Evolutionary conservation across 2,888 invertebrate species (phyloP).

Genomic region (Caenorhabditis imperialis): DNA sequence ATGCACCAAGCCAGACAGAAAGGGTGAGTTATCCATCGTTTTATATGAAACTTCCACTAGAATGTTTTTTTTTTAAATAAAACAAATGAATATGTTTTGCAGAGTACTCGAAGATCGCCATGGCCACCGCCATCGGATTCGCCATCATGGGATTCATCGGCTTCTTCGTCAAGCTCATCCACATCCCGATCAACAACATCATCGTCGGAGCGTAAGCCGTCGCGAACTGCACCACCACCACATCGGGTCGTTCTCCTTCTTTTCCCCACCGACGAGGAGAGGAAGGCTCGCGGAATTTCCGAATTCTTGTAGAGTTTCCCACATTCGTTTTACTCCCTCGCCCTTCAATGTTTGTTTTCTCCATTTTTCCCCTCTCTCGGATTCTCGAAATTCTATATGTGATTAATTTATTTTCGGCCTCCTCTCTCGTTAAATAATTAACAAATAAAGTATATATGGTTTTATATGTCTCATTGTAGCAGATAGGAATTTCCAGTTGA

Average conservation of each 20-base stretch:
- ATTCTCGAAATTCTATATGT: conserved; percentile 35
- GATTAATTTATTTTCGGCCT: conserved; percentile 36
- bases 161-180: conserved; percentile 99
- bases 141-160: conserved; percentile 99
- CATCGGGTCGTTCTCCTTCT: conserved; percentile 41
- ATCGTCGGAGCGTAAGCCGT: conserved; percentile 80
- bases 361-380: not conserved
- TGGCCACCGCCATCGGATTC: conserved; percentile 99
- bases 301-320: conserved; percentile 44
- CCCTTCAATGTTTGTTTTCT: too few species aligned
- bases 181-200: conserved; percentile 90
- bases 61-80: conserved; percentile 5
- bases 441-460: conserved; percentile 12
- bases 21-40: conserved; percentile 83
- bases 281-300: too few species aligned
- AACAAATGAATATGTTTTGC: conserved; percentile 52
- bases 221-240: not conserved
- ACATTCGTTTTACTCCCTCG: conserved; percentile 15
- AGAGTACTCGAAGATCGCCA: conserved; percentile 99
- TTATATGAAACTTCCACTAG: conserved; percentile 2
- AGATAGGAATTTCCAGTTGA: conserved; percentile 24
- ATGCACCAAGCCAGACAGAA: conserved; percentile 98
- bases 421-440: conserved; percentile 11
- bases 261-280: conserved; percentile 39
- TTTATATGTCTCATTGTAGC: not conserved